phyloP scores from a whole-genome alignment of 2,113 vertebrate genomes.

The Trichechus manatus region DNA sequence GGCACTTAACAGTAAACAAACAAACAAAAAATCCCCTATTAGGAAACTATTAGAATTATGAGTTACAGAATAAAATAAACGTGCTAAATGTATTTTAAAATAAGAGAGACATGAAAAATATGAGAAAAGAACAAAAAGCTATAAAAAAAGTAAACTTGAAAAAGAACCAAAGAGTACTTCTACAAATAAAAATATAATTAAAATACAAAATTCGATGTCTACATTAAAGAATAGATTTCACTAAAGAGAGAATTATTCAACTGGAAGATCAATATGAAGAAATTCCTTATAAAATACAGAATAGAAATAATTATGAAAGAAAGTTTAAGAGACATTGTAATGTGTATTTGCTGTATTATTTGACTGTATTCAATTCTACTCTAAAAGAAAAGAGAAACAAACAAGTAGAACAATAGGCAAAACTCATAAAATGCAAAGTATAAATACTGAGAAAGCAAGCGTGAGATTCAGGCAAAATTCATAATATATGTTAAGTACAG shows the following conservation, averaged over 20 bases:
- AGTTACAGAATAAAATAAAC: neutral
- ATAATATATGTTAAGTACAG: neutral
- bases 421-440: neutral
- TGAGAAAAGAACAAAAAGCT: neutral
- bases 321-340: neutral
- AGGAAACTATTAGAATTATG: neutral
- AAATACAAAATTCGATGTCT: neutral
- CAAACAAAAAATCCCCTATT: neutral
- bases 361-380: neutral
- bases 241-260: neutral
- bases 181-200: neutral
- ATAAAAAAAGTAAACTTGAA: neutral
- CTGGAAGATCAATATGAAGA: neutral
- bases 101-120: neutral
- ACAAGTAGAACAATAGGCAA: neutral
- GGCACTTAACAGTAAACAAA: neutral
- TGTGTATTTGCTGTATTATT: neutral
- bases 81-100: neutral
- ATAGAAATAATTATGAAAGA: neutral
- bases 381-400: neutral
- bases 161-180: neutral
- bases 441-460: neutral
- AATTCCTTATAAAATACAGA: neutral
- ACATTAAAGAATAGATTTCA: neutral
- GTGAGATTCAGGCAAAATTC: neutral